Base-by-base conservation (phyloP, 1,140 invertebrate species). In the Matsumurasca onukii region DNA sequence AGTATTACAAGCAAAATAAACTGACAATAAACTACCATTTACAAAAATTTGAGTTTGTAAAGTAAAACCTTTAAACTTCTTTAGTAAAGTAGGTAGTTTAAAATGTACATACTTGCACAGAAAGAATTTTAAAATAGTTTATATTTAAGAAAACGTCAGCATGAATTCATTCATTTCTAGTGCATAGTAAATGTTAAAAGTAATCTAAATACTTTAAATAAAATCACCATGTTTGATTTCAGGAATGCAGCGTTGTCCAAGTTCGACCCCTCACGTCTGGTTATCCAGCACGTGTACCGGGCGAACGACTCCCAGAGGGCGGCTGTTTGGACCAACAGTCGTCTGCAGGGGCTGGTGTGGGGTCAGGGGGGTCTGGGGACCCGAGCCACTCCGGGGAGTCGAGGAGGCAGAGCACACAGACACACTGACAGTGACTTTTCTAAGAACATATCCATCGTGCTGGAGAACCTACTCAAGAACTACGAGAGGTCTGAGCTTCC, bases 401-500 rank as follows among this genome's bases (percentile, higher is more conserved):
- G 17, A 9, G 9, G 34, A 45, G 34, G 34, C 34, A 51, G 49
- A 20, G 30, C 24, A 25, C 55, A 27, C 25, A 5, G 55, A 25
- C 55, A 59, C 25, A 27, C 55, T 13, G 55, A 59, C 5, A 59
- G 55, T 27, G 55, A 27, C 55, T 59, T 59, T 5, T 70, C 67
- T n/a, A 68, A 63, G 49, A 94, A 94, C 74, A 94, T 94, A 30
- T 91, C 91, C 0, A 83, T 89, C 73, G 86, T 96, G 0, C 79
- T 96, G 62, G 92, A 95, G 75, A 93, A 92, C 75, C 81, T 96
- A 3, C 80, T 95, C 57, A 91, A 93, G 76, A 91, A 94, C 74
- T 97, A 97, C 75, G 94, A 97, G 79, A 93, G 92, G 74, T 92
- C 91, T 13, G 90, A 96, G 69, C 80, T 95, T 55, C 94, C 94